Evolutionary conservation across 1,140 invertebrate species (phyloP), one percentile per base, ranked within the genome.

Genomic region (Drosophila nannoptera): DNA sequence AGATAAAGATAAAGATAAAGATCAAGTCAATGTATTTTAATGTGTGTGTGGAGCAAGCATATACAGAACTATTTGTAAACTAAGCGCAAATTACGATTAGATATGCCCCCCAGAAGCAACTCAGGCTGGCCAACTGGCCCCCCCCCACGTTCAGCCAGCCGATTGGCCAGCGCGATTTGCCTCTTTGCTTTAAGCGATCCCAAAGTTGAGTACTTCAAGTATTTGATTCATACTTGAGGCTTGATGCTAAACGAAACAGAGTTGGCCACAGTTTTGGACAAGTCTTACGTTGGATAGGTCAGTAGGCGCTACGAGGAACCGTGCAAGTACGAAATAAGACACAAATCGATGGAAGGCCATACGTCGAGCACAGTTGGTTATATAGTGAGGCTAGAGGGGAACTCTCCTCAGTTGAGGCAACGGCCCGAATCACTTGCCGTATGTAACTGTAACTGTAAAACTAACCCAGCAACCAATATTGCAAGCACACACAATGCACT

Each of bases 121-220:
- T 2, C 42, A 46, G 4, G 40, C 60, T 52, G 36, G 60, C 50
- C 40, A 63, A 54, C 54, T 6, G 29, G n/a, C n/a, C n/a, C n/a
- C n/a, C n/a, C n/a, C n/a, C n/a, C n/a, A n/a, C n/a, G n/a, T n/a
- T n/a, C n/a, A n/a, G 60, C 50, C 40, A 63, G 43, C 54, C 4
- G 29, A 46, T 54, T 54, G 53, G 40, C 16, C 42, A 48, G 50
- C 40, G 11, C 32, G 62, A 65, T 35, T 16, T 40, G 38, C 36
- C 48, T 75, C 70, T 73, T 77, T 73, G 75, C 75, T 77, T 77
- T 45, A 77, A 77, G 75, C 75, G 68, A 77, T 63, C 52, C 40
- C 22, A 63, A 73, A 69, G 43, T 53, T 29, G 33, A 35, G 48
- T 54, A 56, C 54, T 56, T 16, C 8, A 56, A 56, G 54, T 56